Percentiles rank a stretch among this genome's conserved stretches.
Conservation (phyloP, 2,797 vertebrate species). For the Oreonectes daqikongensis region DNA sequence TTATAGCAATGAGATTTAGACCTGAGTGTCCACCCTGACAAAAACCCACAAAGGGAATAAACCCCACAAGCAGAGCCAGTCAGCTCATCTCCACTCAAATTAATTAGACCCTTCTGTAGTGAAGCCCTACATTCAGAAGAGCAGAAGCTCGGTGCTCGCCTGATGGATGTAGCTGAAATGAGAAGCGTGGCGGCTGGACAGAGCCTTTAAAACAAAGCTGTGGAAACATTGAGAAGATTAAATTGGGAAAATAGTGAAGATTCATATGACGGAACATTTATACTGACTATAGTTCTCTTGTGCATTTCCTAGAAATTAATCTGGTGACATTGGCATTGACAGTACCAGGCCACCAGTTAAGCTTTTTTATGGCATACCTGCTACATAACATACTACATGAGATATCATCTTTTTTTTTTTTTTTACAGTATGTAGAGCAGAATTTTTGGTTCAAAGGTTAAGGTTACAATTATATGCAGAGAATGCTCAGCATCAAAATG, state of each 20-base stretch:
- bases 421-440: background rate
- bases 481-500: background rate
- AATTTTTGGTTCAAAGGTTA: background rate
- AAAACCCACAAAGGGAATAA: constrained; percentile 68
- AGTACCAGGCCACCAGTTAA: too few species aligned
- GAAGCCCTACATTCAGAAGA: constrained; percentile 50
- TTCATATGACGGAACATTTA: background rate
- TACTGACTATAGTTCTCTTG: background rate
- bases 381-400: background rate
- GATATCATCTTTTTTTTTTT: background rate
- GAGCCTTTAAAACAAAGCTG: background rate
- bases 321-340: too few species aligned
- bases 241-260: background rate
- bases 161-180: constrained; percentile 25
- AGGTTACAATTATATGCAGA: background rate
- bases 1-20: constrained; percentile 79
- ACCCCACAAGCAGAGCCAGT: constrained; percentile 60
- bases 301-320: too few species aligned
- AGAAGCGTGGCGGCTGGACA: constrained; percentile 9
- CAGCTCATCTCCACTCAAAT: constrained; percentile 77
- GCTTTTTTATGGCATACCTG: background rate
- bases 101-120: constrained; percentile 70
- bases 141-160: constrained; percentile 35
- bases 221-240: too few species aligned
- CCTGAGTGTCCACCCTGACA: constrained; percentile 70